These are phyloP conservation scores for Parasteatoda tepidariorum DNA, from an alignment of 1,140 invertebrate species.

Conservation along the genomic window DNA sequence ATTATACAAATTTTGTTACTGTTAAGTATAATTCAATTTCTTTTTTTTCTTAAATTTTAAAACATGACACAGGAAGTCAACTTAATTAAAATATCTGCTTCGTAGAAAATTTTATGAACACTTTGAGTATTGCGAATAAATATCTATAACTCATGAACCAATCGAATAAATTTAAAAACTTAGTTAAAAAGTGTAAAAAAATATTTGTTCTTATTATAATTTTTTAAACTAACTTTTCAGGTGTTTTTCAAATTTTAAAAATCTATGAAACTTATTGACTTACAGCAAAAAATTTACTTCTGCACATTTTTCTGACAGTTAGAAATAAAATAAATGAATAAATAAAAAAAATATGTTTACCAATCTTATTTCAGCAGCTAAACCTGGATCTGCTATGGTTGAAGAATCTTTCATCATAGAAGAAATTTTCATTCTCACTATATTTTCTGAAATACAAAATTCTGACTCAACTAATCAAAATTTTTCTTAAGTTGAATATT, in stretches of 20 bases:
- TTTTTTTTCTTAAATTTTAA: too few relatives aligned
- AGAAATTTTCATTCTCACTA: slow-evolving; percentile 69
- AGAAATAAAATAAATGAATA: background rate
- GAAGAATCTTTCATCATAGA: slow-evolving; percentile 78
- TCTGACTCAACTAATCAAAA: background rate
- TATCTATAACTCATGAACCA: background rate
- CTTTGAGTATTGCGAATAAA: too few relatives aligned
- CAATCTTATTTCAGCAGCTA: slow-evolving; percentile 82
- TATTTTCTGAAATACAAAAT: slow-evolving; percentile 60
- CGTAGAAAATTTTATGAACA: too few relatives aligned
- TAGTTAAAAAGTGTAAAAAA: background rate
- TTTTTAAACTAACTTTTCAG: background rate
- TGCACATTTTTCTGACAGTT: background rate
- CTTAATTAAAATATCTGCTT: too few relatives aligned
- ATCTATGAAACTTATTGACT: background rate
- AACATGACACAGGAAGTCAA: too few relatives aligned
- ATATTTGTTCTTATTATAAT: background rate
- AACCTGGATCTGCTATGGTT: slow-evolving; percentile 77
- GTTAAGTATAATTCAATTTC: too few relatives aligned
- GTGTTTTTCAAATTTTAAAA: background rate
- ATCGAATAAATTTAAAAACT: background rate
- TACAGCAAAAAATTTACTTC: background rate
- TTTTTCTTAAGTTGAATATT: background rate
- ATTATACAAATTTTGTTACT: too few relatives aligned
- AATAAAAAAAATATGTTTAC: slow-evolving; percentile 69